Conservation (phyloP, 2,113 vertebrate genomes). For the Agelaius phoeniceus region DNA sequence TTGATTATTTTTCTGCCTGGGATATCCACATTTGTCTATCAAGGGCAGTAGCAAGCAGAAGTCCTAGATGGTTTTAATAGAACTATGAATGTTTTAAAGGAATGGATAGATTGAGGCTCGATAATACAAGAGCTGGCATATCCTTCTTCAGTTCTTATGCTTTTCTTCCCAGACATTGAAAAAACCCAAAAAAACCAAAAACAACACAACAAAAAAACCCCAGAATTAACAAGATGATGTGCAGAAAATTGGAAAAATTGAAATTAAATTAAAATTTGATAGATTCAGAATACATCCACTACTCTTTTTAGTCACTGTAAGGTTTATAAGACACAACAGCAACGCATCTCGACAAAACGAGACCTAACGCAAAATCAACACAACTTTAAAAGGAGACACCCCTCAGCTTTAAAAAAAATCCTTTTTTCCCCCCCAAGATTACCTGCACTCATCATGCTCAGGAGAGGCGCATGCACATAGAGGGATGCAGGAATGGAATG, state of each 20-base stretch:
- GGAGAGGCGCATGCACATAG: not conserved
- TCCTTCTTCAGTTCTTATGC: not conserved
- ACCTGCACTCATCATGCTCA: not conserved
- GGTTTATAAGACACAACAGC: not conserved
- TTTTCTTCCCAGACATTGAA: not conserved
- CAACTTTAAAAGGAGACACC: not conserved
- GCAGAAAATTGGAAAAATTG: not conserved
- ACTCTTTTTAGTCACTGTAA: not conserved
- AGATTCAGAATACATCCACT: not conserved
- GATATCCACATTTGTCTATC: not conserved
- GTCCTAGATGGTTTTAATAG: not conserved
- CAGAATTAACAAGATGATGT: not conserved
- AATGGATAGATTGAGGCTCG: not conserved
- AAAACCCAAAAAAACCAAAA: too few species aligned
- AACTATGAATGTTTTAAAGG: not conserved
- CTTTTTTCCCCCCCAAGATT: not conserved
- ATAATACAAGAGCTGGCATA: not conserved
- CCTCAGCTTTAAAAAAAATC: not conserved
- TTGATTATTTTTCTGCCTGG: not conserved
- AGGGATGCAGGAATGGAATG: not conserved
- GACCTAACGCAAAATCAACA: not conserved
- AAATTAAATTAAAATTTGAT: not conserved
- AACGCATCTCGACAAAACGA: fast-evolving
- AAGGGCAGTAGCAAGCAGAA: not conserved
- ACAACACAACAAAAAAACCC: too few species aligned